Evolutionary conservation across 1,140 invertebrate genomes (phyloP).

Genomic region (Platorchestia sp.): DNA sequence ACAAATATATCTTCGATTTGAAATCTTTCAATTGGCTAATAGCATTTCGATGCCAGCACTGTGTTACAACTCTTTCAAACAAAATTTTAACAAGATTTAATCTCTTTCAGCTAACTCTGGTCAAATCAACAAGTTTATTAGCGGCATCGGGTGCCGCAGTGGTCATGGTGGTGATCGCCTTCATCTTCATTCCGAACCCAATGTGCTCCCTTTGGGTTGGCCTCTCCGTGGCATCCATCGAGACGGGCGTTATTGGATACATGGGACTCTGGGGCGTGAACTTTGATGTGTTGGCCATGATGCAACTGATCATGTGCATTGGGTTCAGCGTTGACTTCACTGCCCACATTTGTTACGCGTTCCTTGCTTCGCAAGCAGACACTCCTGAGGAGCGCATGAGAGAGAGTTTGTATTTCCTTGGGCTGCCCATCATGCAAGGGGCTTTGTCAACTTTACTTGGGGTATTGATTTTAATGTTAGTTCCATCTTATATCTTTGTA

Average conservation of each 20-base stretch:
- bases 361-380: slow-evolving; percentile 88
- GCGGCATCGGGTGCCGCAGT: slow-evolving; percentile 92
- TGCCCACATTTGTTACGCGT: slow-evolving; percentile 97
- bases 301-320: slow-evolving; percentile 98
- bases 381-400: slow-evolving; percentile 85
- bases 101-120: slow-evolving; percentile 89
- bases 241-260: slow-evolving; percentile 94
- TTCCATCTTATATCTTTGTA: slow-evolving; percentile 95
- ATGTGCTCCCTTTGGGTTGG: slow-evolving; percentile 95
- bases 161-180: slow-evolving; percentile 95
- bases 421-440: slow-evolving; percentile 94
- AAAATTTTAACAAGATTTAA: slow-evolving; percentile 56
- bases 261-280: slow-evolving; percentile 97
- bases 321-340: slow-evolving; percentile 98
- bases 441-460: slow-evolving; percentile 94
- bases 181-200: slow-evolving; percentile 95
- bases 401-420: slow-evolving; percentile 89
- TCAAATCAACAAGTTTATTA: slow-evolving; percentile 91
- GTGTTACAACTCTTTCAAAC: neutral
- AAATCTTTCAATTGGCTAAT: too few relatives aligned
- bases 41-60: too few relatives aligned
- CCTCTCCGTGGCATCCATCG: slow-evolving; percentile 96
- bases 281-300: slow-evolving; percentile 97
- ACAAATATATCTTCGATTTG: too few relatives aligned
- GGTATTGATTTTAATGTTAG: slow-evolving; percentile 86